phyloP scores from a whole-genome alignment of 2,888 invertebrate genomes.

The Noctuana brunneofusca region DNA sequence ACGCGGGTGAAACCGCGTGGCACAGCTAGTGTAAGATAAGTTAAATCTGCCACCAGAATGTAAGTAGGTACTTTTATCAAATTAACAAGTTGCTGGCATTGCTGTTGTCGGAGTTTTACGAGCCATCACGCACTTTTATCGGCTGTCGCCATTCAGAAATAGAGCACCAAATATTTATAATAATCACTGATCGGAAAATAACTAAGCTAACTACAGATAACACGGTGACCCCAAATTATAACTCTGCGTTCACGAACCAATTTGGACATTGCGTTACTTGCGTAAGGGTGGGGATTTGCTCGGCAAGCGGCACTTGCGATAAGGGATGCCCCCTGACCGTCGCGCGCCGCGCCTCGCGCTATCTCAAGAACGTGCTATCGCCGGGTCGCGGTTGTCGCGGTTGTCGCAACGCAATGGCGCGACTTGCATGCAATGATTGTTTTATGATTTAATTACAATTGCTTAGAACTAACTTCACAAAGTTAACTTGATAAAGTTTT shows the following conservation, averaged over 20 bases:
- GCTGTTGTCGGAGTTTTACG: slow-evolving; percentile 6
- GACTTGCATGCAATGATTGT: not conserved
- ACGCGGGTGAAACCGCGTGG: no score
- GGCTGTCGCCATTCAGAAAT: slow-evolving; percentile 25
- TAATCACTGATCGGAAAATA: slow-evolving; percentile 32
- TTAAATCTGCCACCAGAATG: not conserved
- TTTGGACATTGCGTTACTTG: not conserved
- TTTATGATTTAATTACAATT: slow-evolving; percentile 5
- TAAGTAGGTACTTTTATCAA: not conserved
- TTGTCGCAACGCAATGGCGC: not conserved
- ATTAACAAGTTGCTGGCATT: slow-evolving; percentile 4
- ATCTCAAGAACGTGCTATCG: slow-evolving; percentile 24
- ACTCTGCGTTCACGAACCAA: not conserved
- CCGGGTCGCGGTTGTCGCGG: slow-evolving; percentile 1
- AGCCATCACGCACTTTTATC: slow-evolving; percentile 21
- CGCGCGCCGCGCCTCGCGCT: no score
- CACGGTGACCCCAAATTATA: slow-evolving; percentile 25
- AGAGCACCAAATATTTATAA: slow-evolving; percentile 27
- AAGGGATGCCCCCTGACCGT: slow-evolving; percentile 25
- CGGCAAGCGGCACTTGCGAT: not conserved
- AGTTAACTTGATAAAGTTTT: no score
- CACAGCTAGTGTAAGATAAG: not conserved
- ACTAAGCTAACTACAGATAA: slow-evolving; percentile 26
- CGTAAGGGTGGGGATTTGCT: not conserved
- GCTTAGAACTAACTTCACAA: no score